Conservation (phyloP, 92 coral and sea anemone species). For the Micromussa lordhowensis region DNA sequence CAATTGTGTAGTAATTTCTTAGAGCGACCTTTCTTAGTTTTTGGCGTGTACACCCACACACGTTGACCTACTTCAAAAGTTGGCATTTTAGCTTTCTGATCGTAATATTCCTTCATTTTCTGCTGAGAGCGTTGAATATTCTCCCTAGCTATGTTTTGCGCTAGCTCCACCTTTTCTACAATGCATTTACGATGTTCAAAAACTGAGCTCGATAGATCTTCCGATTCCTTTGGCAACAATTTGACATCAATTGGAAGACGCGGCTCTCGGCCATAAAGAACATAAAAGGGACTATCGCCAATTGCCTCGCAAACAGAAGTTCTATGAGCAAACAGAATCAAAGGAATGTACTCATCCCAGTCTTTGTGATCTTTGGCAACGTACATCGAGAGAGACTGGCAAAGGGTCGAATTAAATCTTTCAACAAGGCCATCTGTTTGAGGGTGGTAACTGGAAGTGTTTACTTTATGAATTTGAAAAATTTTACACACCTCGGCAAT, state of each 20-base stretch:
- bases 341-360: too few relatives aligned
- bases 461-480: conserved; percentile 45
- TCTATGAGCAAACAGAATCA: conserved; percentile 53
- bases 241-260: conserved; percentile 47
- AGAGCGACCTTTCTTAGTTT: conserved; percentile 42
- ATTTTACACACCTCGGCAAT: too few relatives aligned
- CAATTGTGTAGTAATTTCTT: conserved; percentile 3
- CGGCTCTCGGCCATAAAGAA: too few relatives aligned
- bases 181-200: too few relatives aligned
- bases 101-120: too few relatives aligned
- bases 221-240: conserved; percentile 21
- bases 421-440: neutral
- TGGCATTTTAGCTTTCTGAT: too few relatives aligned
- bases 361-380: too few relatives aligned
- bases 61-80: too few relatives aligned
- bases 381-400: too few relatives aligned
- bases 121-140: too few relatives aligned
- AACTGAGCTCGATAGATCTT: neutral
- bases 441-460: conserved; percentile 26
- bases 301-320: conserved; percentile 40
- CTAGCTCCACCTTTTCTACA: too few relatives aligned
- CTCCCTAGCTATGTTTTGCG: too few relatives aligned
- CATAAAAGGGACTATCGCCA: conserved; percentile 50
- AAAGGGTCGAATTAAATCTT: neutral
- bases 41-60: conserved; percentile 68